Percentiles rank a stretch among this genome's conserved stretches.
Evolutionary conservation across 2,888 invertebrate species (phyloP).

Genomic region (Volucella inflata): DNA sequence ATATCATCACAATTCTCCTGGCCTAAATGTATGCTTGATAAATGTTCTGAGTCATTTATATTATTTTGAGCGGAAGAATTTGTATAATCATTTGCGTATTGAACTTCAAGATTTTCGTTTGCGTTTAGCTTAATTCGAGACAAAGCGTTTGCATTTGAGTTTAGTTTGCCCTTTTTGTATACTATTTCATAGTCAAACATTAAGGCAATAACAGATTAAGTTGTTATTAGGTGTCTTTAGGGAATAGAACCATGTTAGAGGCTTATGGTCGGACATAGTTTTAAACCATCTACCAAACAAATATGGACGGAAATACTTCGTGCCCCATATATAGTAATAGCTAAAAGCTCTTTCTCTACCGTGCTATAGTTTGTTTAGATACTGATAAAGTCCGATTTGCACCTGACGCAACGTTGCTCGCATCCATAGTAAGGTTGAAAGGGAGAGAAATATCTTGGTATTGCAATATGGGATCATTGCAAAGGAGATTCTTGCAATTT

Average conservation of each 20-base stretch:
- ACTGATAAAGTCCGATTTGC: constrained; percentile 52
- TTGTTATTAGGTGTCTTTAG: constrained; percentile 75
- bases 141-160: no score
- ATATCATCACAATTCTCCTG: no score
- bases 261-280: no score
- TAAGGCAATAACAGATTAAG: no score
- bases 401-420: constrained; percentile 59
- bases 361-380: background rate
- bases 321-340: constrained; percentile 5
- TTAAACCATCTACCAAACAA: background rate
- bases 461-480: constrained; percentile 43
- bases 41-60: no score
- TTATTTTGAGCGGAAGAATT: no score
- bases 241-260: constrained; percentile 70
- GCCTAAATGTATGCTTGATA: no score
- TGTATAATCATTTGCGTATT: no score
- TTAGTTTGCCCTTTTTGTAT: background rate
- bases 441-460: constrained; percentile 50
- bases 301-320: background rate
- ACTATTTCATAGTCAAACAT: background rate
- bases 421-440: constrained; percentile 62
- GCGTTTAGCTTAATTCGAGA: no score
- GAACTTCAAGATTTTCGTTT: no score
- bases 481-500: constrained; percentile 3
- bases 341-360: constrained; percentile 56